A percentile compares a stretch with the other conserved stretches of the same genome.
These are phyloP conservation scores for Eulacestoma nigropectus DNA, from an alignment of 2,113 vertebrate genomes.

Conservation along the genomic window DNA sequence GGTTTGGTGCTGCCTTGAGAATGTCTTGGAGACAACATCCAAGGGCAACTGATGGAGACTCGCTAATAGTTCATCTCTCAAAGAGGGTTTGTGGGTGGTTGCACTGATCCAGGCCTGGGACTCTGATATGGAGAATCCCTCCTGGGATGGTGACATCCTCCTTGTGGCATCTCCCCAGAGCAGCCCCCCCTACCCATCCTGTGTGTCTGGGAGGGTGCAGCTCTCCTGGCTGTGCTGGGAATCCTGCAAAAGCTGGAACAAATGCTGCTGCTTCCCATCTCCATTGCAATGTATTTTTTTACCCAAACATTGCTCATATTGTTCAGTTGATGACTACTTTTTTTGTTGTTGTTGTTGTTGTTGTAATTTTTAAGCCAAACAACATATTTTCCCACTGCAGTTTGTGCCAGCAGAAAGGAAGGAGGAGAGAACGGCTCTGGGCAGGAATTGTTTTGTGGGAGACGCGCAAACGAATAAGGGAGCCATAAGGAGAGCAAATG, in stretches of 20 bases:
- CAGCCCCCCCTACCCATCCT: fast-evolving
- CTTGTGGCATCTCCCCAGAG: background rate
- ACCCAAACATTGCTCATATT: background rate
- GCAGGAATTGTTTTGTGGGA: slow-evolving; percentile 21
- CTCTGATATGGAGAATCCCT: background rate
- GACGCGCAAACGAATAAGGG: background rate
- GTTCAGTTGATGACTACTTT: slow-evolving; percentile 8
- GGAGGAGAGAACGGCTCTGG: background rate
- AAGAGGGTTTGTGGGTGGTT: background rate
- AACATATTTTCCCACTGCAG: background rate
- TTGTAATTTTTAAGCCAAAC: slow-evolving; percentile 35
- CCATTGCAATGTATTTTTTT: background rate
- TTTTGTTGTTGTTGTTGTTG: background rate
- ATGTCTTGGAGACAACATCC: background rate
- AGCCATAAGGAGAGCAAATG: slow-evolving; percentile 16
- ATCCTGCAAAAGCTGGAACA: fast-evolving
- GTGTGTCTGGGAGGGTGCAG: background rate
- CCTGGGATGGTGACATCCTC: background rate
- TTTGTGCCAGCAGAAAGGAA: slow-evolving; percentile 11
- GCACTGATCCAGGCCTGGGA: background rate
- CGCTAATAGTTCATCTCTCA: fast-evolving
- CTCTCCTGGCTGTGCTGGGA: background rate
- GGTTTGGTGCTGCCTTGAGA: background rate
- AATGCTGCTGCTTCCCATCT: background rate
- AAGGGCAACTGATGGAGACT: background rate